Evolutionary conservation across 2,888 invertebrate genomes (phyloP).

Genomic region (Oxytorus armatus): DNA sequence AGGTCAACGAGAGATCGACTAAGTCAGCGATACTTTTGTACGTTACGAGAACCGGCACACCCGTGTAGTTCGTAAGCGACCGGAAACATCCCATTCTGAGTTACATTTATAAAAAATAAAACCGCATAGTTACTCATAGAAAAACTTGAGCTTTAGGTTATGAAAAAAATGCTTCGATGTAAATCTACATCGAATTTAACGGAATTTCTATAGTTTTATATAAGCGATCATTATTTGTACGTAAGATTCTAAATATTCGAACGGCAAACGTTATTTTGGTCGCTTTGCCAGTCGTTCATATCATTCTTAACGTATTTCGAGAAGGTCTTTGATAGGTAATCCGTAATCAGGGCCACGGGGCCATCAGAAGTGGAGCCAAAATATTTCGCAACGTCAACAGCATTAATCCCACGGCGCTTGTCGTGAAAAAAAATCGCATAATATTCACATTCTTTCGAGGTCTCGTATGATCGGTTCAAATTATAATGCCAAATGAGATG

Average conservation of each 20-base stretch:
- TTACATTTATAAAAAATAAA: no score
- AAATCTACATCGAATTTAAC: neutral
- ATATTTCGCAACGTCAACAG: slow-evolving; percentile 42
- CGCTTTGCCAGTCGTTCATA: slow-evolving; percentile 9
- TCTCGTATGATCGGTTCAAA: slow-evolving; percentile 5
- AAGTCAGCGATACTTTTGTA: no score
- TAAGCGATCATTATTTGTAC: no score
- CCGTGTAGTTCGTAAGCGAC: no score
- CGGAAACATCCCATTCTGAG: no score
- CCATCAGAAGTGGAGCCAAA: slow-evolving; percentile 55
- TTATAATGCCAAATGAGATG: slow-evolving; percentile 22
- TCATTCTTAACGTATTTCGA: slow-evolving; percentile 9
- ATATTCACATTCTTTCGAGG: slow-evolving; percentile 13
- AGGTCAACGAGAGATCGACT: no score
- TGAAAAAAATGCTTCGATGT: no score
- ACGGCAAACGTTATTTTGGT: slow-evolving; percentile 39
- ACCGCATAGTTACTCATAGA: no score
- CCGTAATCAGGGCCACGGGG: slow-evolving; percentile 62
- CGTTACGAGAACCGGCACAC: no score
- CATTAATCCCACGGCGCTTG: neutral
- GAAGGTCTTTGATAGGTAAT: slow-evolving; percentile 57
- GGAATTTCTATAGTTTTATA: no score
- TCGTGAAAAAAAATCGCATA: slow-evolving; percentile 31
- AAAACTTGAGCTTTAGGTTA: no score
- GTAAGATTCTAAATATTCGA: slow-evolving; percentile 12